Evolutionary conservation across 2,113 vertebrate genomes (phyloP).

Genomic region (Mola mola): DNA sequence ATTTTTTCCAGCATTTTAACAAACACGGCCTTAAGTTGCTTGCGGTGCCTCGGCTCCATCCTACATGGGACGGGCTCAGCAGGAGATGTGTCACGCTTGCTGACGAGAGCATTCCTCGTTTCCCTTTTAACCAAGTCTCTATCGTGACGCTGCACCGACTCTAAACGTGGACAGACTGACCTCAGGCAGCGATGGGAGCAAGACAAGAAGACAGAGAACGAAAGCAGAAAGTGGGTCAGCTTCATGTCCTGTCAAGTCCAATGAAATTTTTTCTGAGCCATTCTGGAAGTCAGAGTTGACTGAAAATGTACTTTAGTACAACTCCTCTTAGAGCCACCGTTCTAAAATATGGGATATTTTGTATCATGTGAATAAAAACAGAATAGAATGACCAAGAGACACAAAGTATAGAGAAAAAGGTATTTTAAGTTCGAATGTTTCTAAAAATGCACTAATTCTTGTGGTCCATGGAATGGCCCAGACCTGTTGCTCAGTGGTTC

Average conservation of each 20-base stretch:
- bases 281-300: constrained; percentile 59
- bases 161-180: constrained; percentile 63
- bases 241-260: constrained; percentile 56
- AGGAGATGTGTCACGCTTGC: constrained; percentile 53
- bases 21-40: constrained; percentile 40
- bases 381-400: too few relatives aligned
- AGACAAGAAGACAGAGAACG: constrained; percentile 50
- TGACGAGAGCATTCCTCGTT: constrained; percentile 45
- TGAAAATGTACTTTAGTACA: constrained; percentile 43
- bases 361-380: too few relatives aligned
- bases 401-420: too few relatives aligned
- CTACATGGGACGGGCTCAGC: constrained; percentile 40
- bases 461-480: too few relatives aligned
- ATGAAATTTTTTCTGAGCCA: constrained; percentile 61
- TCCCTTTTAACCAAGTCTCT: constrained; percentile 24
- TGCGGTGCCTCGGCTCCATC: constrained; percentile 20
- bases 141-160: constrained; percentile 15
- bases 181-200: constrained; percentile 40
- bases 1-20: constrained; percentile 34
- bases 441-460: too few relatives aligned
- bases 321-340: too few relatives aligned
- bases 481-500: too few relatives aligned
- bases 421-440: too few relatives aligned
- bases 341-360: too few relatives aligned
- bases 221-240: constrained; percentile 67